A percentile compares a stretch with the other conserved stretches of the same genome.
These are phyloP conservation scores for Daktulosphaira vitifoliae DNA, from an alignment of 1,140 invertebrate species.

Conservation along the genomic window DNA sequence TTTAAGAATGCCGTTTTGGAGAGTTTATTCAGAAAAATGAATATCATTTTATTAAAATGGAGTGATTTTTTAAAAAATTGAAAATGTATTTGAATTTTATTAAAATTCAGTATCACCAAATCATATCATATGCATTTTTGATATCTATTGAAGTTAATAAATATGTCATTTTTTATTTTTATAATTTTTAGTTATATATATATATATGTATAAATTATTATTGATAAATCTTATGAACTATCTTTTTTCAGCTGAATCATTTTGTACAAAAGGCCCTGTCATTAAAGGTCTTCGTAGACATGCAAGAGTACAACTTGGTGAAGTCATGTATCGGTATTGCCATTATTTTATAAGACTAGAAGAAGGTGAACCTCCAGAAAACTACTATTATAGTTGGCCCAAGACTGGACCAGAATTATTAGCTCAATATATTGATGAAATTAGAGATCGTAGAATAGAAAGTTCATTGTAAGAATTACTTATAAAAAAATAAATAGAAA, in stretches of 20 bases:
- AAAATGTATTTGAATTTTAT: too few relatives aligned
- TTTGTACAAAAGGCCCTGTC: conserved; percentile 60
- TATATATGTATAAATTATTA: too few relatives aligned
- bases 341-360: conserved; percentile 86
- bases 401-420: conserved; percentile 62
- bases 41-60: too few relatives aligned
- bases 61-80: too few relatives aligned
- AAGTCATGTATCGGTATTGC: conserved; percentile 66
- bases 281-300: conserved; percentile 78
- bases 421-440: conserved; percentile 60
- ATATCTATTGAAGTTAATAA: too few relatives aligned
- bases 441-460: conserved; percentile 59
- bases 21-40: too few relatives aligned
- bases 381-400: conserved; percentile 57
- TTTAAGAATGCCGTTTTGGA: too few relatives aligned
- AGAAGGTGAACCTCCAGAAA: conserved; percentile 84
- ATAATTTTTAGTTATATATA: too few relatives aligned
- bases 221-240: too few relatives aligned
- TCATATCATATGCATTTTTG: too few relatives aligned
- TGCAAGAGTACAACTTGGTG: conserved; percentile 58
- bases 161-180: too few relatives aligned
- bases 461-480: conserved; percentile 53
- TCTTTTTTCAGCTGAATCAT: conserved; percentile 76
- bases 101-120: too few relatives aligned
- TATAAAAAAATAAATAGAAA: not conserved